Base-by-base conservation (phyloP, 2,888 invertebrate species). In the Lasioglossum pauxillum region DNA sequence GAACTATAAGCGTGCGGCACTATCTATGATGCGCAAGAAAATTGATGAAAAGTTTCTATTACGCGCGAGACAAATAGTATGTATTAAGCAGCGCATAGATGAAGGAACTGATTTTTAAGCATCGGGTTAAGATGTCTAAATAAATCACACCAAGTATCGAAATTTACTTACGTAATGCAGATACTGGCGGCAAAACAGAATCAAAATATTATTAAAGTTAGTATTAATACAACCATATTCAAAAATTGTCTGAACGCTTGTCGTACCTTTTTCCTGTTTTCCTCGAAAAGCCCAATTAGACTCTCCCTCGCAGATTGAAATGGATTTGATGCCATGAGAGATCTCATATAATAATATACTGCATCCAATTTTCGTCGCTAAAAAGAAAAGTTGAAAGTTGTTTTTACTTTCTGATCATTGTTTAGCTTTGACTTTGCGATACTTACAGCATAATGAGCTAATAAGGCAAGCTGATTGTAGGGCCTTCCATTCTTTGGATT, bases 311-410 rank as follows among this genome's bases (percentile, higher is more conserved):
- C 99, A 1, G 99, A 98, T 89, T 97, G 97, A 94, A 99, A 98
- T 2, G 99, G 98, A 96, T 98, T 99, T 69, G 98, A 98, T 82
- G 99, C 98, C 97, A 98, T 98, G 91, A 99, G 96, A 95, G 99
- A 99, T 92, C 99, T 97, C 98, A 99, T 98, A 95, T 99, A 99
- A 95, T 98, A 99, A 95, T 99, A 99, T 10, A 99, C 98, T n/a
- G 99, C 99, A 95, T 99, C 99, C 89, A 99, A 96, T 96, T 98
- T 98, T 93, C 98, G 97, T 95, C 98, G 97, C 98, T 99, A 96
- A 78, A 96, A 96, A 81, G 8, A 57, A 49, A 46, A 41, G 85
- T 31, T 49, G 35, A 5, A 35, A 35, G 35, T 31, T 8, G 16
- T 23, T 46, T 44, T 7, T 60, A n/a, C 35, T 19, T 16, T 7